phyloP scores from a whole-genome alignment of 2,797 vertebrate species.

The Glossophaga mutica region DNA sequence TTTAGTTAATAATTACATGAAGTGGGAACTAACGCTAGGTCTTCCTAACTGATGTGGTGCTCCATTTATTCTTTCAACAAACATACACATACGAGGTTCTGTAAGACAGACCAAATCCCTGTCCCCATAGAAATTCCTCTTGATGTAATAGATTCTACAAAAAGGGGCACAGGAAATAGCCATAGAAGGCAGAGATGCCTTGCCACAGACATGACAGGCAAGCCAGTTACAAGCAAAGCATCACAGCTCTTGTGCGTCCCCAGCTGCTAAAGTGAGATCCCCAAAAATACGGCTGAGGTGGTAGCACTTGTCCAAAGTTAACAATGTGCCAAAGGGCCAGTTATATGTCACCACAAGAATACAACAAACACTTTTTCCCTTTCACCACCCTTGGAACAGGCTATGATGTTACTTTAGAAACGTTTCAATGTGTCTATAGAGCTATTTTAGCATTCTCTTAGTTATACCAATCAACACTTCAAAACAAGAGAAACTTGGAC shows the following conservation, averaged over 20 bases:
- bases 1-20: not conserved
- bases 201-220: not conserved
- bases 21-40: not conserved
- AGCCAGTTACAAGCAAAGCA: constrained; percentile 21
- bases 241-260: not conserved
- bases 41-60: not conserved
- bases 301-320: constrained; percentile 46
- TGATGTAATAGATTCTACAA: not conserved
- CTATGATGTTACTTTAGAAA: constrained; percentile 70
- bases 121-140: not conserved
- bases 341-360: not conserved
- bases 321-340: not conserved
- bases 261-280: constrained; percentile 15
- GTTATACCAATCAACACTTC: constrained; percentile 80
- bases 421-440: constrained; percentile 74
- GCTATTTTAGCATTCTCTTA: constrained; percentile 82
- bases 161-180: constrained; percentile 10
- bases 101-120: not conserved
- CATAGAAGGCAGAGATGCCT: not conserved
- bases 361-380: constrained; percentile 25
- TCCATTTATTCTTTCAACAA: constrained; percentile 18
- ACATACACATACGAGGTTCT: not conserved
- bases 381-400: constrained; percentile 52
- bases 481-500: constrained; percentile 81
- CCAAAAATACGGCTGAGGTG: not conserved